These are phyloP conservation scores for Recurvirostra avosetta DNA, from an alignment of 2,113 vertebrate species.

Conservation along the genomic window DNA sequence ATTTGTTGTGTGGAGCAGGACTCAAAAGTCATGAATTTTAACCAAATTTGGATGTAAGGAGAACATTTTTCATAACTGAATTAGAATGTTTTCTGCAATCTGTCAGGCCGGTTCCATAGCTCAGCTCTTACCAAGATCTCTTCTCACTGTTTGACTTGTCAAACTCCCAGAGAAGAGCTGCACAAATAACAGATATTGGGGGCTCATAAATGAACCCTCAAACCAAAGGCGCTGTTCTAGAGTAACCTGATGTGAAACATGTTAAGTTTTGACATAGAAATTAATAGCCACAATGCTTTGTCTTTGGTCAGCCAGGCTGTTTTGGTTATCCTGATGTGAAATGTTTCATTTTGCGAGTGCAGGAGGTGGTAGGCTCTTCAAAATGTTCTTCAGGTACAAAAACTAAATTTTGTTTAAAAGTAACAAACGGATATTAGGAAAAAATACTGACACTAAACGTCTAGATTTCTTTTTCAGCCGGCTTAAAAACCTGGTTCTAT, in stretches of 20 bases:
- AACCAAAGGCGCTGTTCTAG: background rate
- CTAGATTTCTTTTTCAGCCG: background rate
- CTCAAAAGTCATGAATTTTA: background rate
- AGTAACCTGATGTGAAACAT: background rate
- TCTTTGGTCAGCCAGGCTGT: background rate
- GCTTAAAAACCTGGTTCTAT: background rate
- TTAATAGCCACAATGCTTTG: background rate
- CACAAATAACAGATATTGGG: background rate
- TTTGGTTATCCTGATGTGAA: background rate
- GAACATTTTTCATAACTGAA: background rate
- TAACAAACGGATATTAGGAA: background rate
- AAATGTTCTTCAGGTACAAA: background rate
- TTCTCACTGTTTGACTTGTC: background rate
- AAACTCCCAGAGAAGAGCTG: background rate
- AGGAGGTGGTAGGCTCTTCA: background rate
- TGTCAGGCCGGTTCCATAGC: fast-evolving
- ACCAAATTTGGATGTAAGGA: background rate
- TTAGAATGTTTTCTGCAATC: background rate
- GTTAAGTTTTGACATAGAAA: background rate
- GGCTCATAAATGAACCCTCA: background rate
- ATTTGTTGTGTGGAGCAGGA: background rate
- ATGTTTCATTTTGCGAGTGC: background rate
- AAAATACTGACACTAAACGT: background rate
- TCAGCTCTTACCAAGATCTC: background rate
- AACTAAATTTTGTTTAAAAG: background rate